Conservation (phyloP, 2,888 invertebrate species). For the Heliconius erato region DNA sequence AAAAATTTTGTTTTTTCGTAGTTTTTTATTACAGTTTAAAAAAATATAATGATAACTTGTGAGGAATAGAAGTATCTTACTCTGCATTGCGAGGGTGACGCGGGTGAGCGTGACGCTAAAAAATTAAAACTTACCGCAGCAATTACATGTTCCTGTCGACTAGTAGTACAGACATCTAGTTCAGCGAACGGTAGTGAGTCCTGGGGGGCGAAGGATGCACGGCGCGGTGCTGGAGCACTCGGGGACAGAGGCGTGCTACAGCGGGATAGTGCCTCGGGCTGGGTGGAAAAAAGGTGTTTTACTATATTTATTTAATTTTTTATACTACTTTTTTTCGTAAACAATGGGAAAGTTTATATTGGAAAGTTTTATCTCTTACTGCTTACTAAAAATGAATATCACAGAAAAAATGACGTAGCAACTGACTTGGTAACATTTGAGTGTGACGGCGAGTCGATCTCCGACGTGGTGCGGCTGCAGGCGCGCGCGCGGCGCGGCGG, state of each 20-base stretch:
- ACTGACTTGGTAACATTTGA: constrained; percentile 92
- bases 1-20: no score
- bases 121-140: constrained; percentile 88
- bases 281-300: background rate
- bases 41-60: no score
- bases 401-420: no score
- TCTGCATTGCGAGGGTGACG: no score
- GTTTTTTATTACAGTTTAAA: no score
- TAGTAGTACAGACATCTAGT: constrained; percentile 93
- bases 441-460: constrained; percentile 91
- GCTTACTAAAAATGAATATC: no score
- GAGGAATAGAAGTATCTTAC: no score
- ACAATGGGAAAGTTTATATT: no score
- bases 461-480: constrained; percentile 89
- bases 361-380: no score
- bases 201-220: constrained; percentile 70
- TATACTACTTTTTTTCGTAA: no score
- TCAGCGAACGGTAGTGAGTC: constrained; percentile 92
- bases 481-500: constrained; percentile 83
- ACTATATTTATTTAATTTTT: no score
- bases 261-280: constrained; percentile 94
- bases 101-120: no score
- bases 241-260: constrained; percentile 95
- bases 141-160: constrained; percentile 94
- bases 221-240: constrained; percentile 75